phyloP scores from a whole-genome alignment of 2,888 invertebrate genomes.

The Pegoplata infirma region DNA sequence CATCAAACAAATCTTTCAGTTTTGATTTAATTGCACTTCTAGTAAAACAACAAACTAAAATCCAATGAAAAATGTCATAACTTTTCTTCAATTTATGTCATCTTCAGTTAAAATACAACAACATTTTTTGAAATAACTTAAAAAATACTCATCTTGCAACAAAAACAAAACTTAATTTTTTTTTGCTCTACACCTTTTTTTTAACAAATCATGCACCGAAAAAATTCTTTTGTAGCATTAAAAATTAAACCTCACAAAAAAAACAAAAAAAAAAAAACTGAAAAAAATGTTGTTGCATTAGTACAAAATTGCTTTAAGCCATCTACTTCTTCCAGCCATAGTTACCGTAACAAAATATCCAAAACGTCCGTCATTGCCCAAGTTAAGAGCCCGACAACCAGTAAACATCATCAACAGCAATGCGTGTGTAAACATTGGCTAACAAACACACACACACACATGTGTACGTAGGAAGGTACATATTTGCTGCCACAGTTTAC shows the following conservation, averaged over 20 bases:
- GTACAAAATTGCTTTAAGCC: constrained; percentile 30
- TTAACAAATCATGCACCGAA: background rate
- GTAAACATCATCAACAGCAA: constrained; percentile 54
- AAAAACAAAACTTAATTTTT: background rate
- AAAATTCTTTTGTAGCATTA: constrained; percentile 37
- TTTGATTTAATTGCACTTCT: constrained; percentile 48
- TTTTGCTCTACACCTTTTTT: background rate
- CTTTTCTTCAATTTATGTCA: constrained; percentile 59
- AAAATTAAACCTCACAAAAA: constrained; percentile 5
- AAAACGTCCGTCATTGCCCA: constrained; percentile 50
- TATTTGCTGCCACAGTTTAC: background rate
- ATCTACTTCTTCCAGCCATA: constrained; percentile 11
- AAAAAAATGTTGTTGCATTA: constrained; percentile 33
- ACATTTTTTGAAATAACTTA: constrained; percentile 36
- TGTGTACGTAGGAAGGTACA: background rate
- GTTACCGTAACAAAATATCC: constrained; percentile 54
- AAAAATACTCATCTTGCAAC: background rate
- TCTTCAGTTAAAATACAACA: constrained; percentile 49
- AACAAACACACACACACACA: constrained; percentile 31
- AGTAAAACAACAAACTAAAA: constrained; percentile 30
- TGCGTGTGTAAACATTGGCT: constrained; percentile 58
- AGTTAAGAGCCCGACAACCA: constrained; percentile 55
- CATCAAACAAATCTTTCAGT: constrained; percentile 31
- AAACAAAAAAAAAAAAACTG: constrained; percentile 14
- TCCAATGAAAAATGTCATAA: constrained; percentile 56